Conservation (phyloP, 2,113 vertebrate genomes). For the Hydrochoerus hydrochaeris region DNA sequence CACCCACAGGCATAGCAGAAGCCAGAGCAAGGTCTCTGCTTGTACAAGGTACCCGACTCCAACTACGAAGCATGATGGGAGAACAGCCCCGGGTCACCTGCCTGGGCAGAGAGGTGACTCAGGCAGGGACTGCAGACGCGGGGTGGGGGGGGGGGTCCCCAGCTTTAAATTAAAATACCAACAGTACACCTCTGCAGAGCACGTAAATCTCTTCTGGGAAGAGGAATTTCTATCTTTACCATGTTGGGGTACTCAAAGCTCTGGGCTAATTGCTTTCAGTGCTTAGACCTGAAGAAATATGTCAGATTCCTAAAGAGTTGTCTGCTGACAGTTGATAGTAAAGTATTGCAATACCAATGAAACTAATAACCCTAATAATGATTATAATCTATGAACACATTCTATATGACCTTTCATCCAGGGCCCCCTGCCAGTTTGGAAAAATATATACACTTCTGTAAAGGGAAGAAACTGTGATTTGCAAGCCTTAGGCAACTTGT, state of each 20-base stretch:
- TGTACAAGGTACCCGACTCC: background rate
- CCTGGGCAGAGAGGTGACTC: background rate
- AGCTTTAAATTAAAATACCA: background rate
- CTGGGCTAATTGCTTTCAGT: background rate
- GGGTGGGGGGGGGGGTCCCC: background rate
- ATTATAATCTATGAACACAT: background rate
- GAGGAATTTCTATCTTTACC: background rate
- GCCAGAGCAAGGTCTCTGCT: background rate
- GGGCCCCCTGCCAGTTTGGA: background rate
- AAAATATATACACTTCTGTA: background rate
- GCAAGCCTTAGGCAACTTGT: background rate
- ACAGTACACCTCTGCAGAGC: background rate
- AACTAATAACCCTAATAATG: background rate
- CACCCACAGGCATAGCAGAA: background rate
- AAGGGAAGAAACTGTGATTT: background rate
- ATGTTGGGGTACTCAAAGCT: background rate
- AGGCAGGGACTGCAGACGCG: background rate
- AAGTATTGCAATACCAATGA: background rate
- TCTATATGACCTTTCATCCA: background rate
- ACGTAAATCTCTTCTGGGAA: background rate
- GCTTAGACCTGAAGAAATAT: background rate
- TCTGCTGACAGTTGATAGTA: background rate
- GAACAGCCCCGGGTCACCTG: background rate
- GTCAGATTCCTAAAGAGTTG: background rate
- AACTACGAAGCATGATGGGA: background rate